phyloP scores from a whole-genome alignment of 2,888 invertebrate species.

The Hartigia nigra region DNA sequence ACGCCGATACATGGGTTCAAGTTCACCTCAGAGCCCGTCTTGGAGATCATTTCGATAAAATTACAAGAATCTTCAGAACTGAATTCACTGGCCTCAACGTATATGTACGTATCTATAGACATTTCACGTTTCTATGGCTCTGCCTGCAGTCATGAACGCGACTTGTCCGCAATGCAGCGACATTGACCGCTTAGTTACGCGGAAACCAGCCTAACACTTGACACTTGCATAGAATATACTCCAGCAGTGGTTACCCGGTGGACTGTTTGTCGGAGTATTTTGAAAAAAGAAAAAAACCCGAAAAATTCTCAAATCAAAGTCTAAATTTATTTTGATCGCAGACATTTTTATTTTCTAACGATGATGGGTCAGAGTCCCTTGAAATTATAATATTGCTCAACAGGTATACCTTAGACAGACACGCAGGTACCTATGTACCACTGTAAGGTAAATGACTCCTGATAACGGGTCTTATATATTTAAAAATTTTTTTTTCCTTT shows the following conservation, averaged over 20 bases:
- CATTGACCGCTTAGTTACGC: not conserved
- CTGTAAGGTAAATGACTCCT: not conserved
- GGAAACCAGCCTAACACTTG: not conserved
- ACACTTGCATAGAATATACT: not conserved
- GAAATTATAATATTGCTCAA: not conserved
- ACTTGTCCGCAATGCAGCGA: not conserved
- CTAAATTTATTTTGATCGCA: not conserved
- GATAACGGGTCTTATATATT: not conserved
- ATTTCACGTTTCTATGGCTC: not conserved
- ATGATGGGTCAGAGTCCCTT: not conserved
- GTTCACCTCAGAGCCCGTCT: not conserved
- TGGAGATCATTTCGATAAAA: not conserved
- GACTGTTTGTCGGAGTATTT: conserved; percentile 6
- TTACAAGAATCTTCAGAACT: not conserved
- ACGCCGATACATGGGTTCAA: not conserved
- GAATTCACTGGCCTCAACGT: not conserved
- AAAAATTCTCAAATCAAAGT: not conserved
- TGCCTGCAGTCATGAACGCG: not conserved
- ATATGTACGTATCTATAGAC: not conserved
- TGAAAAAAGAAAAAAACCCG: conserved; percentile 9
- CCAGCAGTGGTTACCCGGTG: not conserved
- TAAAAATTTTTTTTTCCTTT: too few species aligned
- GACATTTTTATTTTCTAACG: not conserved
- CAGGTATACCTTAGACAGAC: not conserved
- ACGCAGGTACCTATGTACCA: not conserved